Conservation (phyloP, 2,888 invertebrate species). For the Calliopum simillimum region DNA sequence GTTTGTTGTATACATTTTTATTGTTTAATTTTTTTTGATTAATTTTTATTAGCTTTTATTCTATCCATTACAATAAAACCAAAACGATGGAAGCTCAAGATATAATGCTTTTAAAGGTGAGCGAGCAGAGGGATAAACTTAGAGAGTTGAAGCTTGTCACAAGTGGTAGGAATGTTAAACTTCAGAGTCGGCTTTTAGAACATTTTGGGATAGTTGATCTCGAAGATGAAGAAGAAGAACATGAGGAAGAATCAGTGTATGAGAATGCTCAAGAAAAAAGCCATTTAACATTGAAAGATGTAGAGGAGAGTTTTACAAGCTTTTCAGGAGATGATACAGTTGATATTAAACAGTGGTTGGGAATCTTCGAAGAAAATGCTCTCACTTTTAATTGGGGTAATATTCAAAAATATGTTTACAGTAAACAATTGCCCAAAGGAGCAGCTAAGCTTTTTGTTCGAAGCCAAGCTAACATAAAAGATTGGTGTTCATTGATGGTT, state of each 20-base stretch:
- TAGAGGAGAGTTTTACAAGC: conserved; percentile 16
- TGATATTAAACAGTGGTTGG: too few species aligned
- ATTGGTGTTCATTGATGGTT: conserved; percentile 14
- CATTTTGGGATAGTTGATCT: neutral
- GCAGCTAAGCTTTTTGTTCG: neutral
- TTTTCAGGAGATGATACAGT: conserved; percentile 7
- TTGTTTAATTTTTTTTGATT: too few species aligned
- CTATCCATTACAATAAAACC: too few species aligned
- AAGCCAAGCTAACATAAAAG: conserved; percentile 4
- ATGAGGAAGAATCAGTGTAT: neutral
- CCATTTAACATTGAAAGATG: conserved; percentile 5
- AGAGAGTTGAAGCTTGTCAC: neutral
- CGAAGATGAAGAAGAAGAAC: neutral
- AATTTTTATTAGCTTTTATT: too few species aligned
- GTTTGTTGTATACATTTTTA: too few species aligned
- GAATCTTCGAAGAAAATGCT: too few species aligned
- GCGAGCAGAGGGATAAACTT: neutral
- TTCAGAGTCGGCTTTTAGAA: neutral
- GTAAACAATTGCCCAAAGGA: too few species aligned
- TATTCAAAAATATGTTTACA: too few species aligned
- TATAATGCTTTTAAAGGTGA: too few species aligned
- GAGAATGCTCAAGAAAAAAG: neutral
- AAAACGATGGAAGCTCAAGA: too few species aligned
- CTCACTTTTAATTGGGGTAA: too few species aligned
- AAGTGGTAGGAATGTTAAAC: neutral